These are phyloP conservation scores for Galeopsomyia nigrocyanea DNA, from an alignment of 2,888 invertebrate species.

Conservation along the genomic window DNA sequence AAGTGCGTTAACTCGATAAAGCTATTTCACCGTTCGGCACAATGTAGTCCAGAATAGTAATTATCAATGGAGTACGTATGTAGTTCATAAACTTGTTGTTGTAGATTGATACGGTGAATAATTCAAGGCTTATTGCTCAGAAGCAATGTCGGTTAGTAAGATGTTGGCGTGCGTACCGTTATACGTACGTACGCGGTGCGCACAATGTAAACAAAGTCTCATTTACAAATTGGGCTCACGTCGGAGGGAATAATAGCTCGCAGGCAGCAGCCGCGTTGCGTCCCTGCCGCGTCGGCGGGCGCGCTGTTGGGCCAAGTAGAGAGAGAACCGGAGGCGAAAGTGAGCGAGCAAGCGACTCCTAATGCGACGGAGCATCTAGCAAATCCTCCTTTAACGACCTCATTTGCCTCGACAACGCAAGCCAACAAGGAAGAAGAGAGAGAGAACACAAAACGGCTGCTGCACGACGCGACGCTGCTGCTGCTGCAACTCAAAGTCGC, in stretches of 20 bases:
- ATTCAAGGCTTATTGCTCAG: too few species aligned
- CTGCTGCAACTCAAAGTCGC: constrained; percentile 37
- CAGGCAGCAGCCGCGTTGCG: too few species aligned
- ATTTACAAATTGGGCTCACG: constrained; percentile 31
- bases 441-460: constrained; percentile 12
- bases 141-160: too few species aligned
- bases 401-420: constrained; percentile 57
- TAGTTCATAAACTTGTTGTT: too few species aligned
- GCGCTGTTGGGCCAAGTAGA: too few species aligned
- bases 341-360: constrained; percentile 41
- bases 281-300: too few species aligned
- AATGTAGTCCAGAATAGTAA: not conserved
- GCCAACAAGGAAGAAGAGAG: constrained; percentile 50
- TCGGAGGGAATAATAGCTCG: not conserved
- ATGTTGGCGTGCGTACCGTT: not conserved
- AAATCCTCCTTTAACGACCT: constrained; percentile 59
- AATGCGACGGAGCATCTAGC: constrained; percentile 52
- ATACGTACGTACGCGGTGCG: not conserved
- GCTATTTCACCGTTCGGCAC: not conserved
- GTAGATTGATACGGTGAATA: too few species aligned
- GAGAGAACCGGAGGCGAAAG: too few species aligned
- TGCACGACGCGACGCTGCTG: not conserved
- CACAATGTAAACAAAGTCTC: constrained; percentile 28
- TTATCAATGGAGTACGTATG: too few species aligned
- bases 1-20: not conserved